A percentile compares a stretch with the other conserved stretches of the same genome.
phyloP scores from a whole-genome alignment of 2,113 vertebrate species.

The Astur gentilis region DNA sequence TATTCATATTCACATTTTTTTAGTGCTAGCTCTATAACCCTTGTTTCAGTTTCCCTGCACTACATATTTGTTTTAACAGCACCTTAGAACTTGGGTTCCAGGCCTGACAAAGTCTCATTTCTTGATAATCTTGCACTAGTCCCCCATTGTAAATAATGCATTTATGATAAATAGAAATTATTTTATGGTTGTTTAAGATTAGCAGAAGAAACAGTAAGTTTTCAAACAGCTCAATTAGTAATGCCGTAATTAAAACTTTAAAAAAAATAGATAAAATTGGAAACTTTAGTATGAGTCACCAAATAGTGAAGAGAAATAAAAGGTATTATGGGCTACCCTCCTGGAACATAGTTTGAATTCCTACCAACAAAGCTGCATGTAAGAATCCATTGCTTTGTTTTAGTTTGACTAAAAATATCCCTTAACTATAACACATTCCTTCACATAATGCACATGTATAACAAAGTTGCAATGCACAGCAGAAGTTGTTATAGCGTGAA shows the following conservation, averaged over 20 bases:
- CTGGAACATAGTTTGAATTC: background rate
- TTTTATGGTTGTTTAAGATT: background rate
- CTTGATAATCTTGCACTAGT: background rate
- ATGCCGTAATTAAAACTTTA: background rate
- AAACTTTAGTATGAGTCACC: background rate
- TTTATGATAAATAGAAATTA: background rate
- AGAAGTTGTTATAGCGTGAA: background rate
- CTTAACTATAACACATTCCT: background rate
- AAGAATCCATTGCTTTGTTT: background rate
- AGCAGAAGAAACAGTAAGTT: background rate
- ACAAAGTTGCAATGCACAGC: background rate
- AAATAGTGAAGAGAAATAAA: background rate
- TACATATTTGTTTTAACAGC: background rate
- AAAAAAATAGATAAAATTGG: accelerated
- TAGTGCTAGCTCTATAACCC: background rate
- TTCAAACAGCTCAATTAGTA: background rate
- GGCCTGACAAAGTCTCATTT: background rate
- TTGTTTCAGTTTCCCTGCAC: background rate
- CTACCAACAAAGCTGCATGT: background rate
- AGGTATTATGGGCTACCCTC: background rate
- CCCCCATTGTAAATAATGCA: background rate
- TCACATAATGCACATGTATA: background rate
- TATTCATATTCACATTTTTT: background rate
- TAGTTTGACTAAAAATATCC: background rate
- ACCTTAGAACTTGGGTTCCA: background rate